Evolutionary conservation across 2,888 invertebrate genomes (phyloP).

Genomic region (Hybos culiciformis): DNA sequence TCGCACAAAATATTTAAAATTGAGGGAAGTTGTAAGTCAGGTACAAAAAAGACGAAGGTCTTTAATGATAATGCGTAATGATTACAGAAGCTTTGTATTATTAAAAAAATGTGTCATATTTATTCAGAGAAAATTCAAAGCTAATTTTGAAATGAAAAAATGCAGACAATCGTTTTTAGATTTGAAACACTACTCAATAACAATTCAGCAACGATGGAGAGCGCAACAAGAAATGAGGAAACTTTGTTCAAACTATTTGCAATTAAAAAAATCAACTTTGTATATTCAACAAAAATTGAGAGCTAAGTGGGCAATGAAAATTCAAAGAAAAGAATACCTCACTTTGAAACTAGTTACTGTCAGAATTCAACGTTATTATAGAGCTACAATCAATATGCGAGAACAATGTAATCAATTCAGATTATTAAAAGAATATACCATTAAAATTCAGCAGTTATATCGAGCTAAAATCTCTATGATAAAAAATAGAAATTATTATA

Average conservation of each 20-base stretch:
- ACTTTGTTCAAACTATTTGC: conserved; percentile 15
- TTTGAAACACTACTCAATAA: conserved; percentile 21
- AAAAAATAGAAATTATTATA: conserved; percentile 18
- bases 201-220: conserved; percentile 33
- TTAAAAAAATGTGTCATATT: conserved; percentile 20
- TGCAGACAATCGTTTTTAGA: conserved; percentile 15
- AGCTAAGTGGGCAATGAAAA: not conserved
- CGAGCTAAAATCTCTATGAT: conserved; percentile 24
- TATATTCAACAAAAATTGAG: conserved; percentile 4
- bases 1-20: conserved; percentile 15
- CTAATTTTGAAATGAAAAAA: conserved; percentile 18
- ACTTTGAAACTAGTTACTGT: conserved; percentile 16
- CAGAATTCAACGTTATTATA: conserved; percentile 30
- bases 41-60: no score
- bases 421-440: conserved; percentile 15
- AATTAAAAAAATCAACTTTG: conserved; percentile 5
- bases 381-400: conserved; percentile 16
- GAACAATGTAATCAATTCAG: conserved; percentile 19
- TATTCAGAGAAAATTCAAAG: conserved; percentile 35
- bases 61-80: no score
- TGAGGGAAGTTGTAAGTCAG: no score
- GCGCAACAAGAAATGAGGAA: conserved; percentile 19
- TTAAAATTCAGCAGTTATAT: conserved; percentile 35
- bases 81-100: no score
- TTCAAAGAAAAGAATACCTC: not conserved